A percentile compares a stretch with the other conserved stretches of the same genome.
phyloP scores from a whole-genome alignment of 2,113 vertebrate species.

The Trogon surrucura region DNA sequence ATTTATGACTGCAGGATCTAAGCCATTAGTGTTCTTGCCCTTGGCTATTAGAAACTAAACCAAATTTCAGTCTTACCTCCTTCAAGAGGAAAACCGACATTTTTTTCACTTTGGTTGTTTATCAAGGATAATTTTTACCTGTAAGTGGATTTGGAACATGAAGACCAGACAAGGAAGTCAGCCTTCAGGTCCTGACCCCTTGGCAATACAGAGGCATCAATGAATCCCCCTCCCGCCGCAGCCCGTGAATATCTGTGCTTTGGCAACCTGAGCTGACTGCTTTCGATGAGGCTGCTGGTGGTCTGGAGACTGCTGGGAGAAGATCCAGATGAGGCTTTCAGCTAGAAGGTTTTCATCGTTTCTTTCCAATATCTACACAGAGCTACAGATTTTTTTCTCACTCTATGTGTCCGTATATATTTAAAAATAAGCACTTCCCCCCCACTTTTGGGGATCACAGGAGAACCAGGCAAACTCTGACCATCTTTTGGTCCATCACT shows the following conservation, averaged over 20 bases:
- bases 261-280: background rate
- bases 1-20: background rate
- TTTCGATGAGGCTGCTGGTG: background rate
- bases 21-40: background rate
- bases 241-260: background rate
- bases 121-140: background rate
- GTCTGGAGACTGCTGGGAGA: background rate
- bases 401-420: too few relatives aligned
- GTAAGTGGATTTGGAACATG: background rate
- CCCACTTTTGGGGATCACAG: background rate
- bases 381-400: background rate
- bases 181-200: background rate
- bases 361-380: background rate
- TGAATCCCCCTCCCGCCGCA: background rate
- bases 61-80: background rate
- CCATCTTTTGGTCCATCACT: background rate
- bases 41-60: background rate
- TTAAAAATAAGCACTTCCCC: background rate
- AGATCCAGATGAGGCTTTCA: background rate
- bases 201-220: background rate
- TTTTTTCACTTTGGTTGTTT: background rate
- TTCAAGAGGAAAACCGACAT: background rate
- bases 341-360: background rate
- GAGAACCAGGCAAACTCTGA: background rate
- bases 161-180: background rate